These are phyloP conservation scores for Mythimna impura DNA, from an alignment of 2,888 invertebrate genomes.

Conservation along the genomic window DNA sequence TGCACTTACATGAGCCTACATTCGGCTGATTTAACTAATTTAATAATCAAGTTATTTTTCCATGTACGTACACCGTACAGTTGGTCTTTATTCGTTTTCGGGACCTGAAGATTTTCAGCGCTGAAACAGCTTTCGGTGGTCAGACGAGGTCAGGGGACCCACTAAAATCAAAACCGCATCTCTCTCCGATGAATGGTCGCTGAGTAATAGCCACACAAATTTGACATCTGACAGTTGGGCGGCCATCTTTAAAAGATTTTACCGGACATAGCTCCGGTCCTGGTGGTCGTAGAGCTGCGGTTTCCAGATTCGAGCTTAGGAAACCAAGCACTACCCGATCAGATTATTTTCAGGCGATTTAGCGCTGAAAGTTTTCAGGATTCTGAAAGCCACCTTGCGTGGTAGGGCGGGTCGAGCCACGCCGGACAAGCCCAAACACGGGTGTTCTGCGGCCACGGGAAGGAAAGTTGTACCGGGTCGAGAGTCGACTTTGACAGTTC, in stretches of 20 bases:
- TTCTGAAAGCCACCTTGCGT: neutral
- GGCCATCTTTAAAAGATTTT: slow-evolving; percentile 1
- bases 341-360: neutral
- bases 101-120: neutral
- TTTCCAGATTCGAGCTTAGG: neutral
- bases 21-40: no score
- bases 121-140: neutral
- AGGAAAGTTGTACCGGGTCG: neutral
- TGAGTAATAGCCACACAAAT: neutral
- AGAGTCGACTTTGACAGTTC: neutral
- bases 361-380: neutral
- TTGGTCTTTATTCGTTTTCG: neutral
- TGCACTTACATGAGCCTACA: no score
- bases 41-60: no score
- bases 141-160: neutral
- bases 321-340: no score
- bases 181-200: slow-evolving; percentile 2
- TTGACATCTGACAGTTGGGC: slow-evolving; percentile 9
- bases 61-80: no score
- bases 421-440: neutral
- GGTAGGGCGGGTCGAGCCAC: neutral
- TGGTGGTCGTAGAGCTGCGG: neutral
- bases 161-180: neutral
- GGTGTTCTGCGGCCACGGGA: neutral
- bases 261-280: neutral